These are phyloP conservation scores for Athrips mouffetella DNA, from an alignment of 2,888 invertebrate species.

Conservation along the genomic window DNA sequence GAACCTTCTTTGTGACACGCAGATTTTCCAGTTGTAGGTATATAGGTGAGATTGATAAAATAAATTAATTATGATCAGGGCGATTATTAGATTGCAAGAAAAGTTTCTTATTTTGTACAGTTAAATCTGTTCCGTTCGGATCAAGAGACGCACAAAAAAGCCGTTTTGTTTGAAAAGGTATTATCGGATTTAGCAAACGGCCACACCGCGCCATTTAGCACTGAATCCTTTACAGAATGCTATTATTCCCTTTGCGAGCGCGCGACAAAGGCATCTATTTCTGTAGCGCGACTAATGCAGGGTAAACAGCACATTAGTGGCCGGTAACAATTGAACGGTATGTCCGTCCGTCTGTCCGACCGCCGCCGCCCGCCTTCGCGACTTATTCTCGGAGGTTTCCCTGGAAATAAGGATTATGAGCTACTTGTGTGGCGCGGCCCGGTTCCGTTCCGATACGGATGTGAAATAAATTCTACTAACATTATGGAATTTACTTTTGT, in stretches of 20 bases:
- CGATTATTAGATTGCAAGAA: too few relatives aligned
- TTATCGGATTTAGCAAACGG: slow-evolving; percentile 51
- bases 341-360: slow-evolving; percentile 50
- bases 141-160: slow-evolving; percentile 11
- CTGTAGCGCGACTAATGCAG: slow-evolving; percentile 54
- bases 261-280: slow-evolving; percentile 54
- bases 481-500: slow-evolving; percentile 9
- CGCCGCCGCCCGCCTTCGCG: slow-evolving; percentile 30
- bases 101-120: too few relatives aligned
- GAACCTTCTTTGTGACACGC: too few relatives aligned
- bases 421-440: slow-evolving; percentile 65
- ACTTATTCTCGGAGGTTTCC: slow-evolving; percentile 61
- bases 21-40: too few relatives aligned
- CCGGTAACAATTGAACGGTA: slow-evolving; percentile 55
- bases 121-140: too few relatives aligned
- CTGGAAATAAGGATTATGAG: slow-evolving; percentile 53
- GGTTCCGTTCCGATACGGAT: slow-evolving; percentile 49
- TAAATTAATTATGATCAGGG: too few relatives aligned
- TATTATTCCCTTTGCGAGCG: slow-evolving; percentile 41
- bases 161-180: slow-evolving; percentile 26
- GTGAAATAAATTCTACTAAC: slow-evolving; percentile 37
- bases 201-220: slow-evolving; percentile 33
- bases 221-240: slow-evolving; percentile 41
- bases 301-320: slow-evolving; percentile 65
- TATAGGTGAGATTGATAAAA: too few relatives aligned